Conservation (phyloP, 1,140 invertebrate species). For the Trypoxylus dichotomus region DNA sequence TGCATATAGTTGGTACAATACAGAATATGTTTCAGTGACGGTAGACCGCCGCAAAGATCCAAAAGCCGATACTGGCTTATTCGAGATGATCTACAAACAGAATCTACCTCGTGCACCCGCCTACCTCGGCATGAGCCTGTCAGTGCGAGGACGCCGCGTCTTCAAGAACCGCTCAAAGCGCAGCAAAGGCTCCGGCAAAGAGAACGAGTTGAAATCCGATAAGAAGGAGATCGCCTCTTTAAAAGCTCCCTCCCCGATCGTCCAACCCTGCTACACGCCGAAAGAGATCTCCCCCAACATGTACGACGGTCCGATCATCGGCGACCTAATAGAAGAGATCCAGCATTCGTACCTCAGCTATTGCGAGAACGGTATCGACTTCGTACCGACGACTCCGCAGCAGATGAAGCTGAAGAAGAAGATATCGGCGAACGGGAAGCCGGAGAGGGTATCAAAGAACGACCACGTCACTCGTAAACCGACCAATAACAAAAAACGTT, state of each 20-base stretch:
- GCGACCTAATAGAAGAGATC: slow-evolving; percentile 60
- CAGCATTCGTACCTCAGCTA: slow-evolving; percentile 34
- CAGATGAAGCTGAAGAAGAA: slow-evolving; percentile 21
- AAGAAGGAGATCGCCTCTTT: slow-evolving; percentile 41
- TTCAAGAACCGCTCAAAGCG: slow-evolving; percentile 39
- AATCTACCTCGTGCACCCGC: slow-evolving; percentile 73
- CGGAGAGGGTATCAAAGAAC: slow-evolving; percentile 43
- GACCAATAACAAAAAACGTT: slow-evolving; percentile 37
- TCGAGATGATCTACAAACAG: slow-evolving; percentile 82
- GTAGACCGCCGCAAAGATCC: slow-evolving; percentile 78
- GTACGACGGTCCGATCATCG: slow-evolving; percentile 59
- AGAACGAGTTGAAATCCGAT: slow-evolving; percentile 33
- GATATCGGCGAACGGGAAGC: slow-evolving; percentile 32
- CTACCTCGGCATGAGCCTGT: slow-evolving; percentile 78
- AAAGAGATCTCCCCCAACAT: slow-evolving; percentile 31
- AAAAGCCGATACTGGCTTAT: slow-evolving; percentile 81
- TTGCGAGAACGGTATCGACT: slow-evolving; percentile 37
- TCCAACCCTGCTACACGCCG: slow-evolving; percentile 38
- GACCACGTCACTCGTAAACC: slow-evolving; percentile 24
- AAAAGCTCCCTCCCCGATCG: slow-evolving; percentile 38
- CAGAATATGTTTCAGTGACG: slow-evolving; percentile 81
- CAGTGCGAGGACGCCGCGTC: slow-evolving; percentile 64
- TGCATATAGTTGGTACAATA: no score
- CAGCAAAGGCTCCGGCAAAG: slow-evolving; percentile 28
- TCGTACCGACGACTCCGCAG: slow-evolving; percentile 33